Percentiles rank a stretch among this genome's conserved stretches.
Evolutionary conservation across 2,888 invertebrate species (phyloP).

Genomic region (Dolichomitus sp.): DNA sequence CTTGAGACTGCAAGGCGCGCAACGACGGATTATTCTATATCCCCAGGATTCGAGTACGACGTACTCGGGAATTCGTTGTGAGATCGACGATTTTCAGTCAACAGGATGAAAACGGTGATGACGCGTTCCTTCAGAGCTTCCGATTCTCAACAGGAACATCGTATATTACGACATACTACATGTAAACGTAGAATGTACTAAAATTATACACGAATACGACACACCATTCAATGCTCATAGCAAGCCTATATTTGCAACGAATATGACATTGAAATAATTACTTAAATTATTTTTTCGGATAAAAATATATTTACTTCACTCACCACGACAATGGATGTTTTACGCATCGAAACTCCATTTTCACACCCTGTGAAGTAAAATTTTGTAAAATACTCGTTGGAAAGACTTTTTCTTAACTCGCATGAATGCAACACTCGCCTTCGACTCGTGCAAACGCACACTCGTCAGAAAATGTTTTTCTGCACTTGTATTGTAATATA

Average conservation of each 20-base stretch:
- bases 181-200: conserved; percentile 19
- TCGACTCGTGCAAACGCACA: too few relatives aligned
- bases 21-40: conserved; percentile 62
- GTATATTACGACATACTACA: conserved; percentile 5
- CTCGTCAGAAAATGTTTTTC: too few relatives aligned
- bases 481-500: too few relatives aligned
- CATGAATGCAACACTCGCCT: too few relatives aligned
- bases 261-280: neutral
- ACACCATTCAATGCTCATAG: conserved; percentile 15
- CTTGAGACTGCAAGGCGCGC: conserved; percentile 61
- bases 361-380: too few relatives aligned
- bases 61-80: conserved; percentile 50
- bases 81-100: conserved; percentile 51
- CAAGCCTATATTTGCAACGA: neutral
- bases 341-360: too few relatives aligned
- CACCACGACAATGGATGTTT: too few relatives aligned
- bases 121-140: conserved; percentile 44
- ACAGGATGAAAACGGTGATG: conserved; percentile 43
- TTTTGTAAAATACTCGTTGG: too few relatives aligned
- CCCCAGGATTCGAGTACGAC: conserved; percentile 42
- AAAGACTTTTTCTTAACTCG: too few relatives aligned
- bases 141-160: conserved; percentile 2
- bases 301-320: neutral
- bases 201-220: conserved; percentile 45
- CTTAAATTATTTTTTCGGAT: neutral